Base-by-base conservation (phyloP, 2,888 invertebrate species). In the Itoplectis maculator region DNA sequence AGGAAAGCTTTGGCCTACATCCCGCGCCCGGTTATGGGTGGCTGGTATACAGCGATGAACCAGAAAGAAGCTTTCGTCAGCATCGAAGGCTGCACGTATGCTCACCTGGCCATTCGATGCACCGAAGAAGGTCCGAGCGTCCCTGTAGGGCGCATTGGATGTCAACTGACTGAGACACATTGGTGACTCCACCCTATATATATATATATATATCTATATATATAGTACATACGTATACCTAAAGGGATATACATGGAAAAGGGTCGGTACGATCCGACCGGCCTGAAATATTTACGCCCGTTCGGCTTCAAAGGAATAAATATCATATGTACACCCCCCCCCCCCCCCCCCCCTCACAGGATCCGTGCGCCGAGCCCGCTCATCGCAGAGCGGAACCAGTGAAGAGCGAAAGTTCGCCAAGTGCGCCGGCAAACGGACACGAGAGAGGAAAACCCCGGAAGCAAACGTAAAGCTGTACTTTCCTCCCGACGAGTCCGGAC, bases 251-350 rank as follows among this genome's bases (percentile, higher is more conserved):
- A 56, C 9, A 35, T 51, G 2, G 15, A 56, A 86, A 86, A 87
- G 85, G 84, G 87, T 75, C 72, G 82, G 13, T 45, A 29, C 9
- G 35, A 76, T 40, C n/a, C 51, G 82, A 63, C 82, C 84, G 86
- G 86, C 83, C 77, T 89, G 87, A 90, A 89, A 89, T 88, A 90
- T 90, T 90, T 89, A 89, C 89, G 86, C 86, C 29, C 15, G 79
- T 86, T 86, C 74, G 80, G 85, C 83, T 78, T 84, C 85, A 86
- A 86, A 86, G 87, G 86, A 87, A 87, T 90, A 88, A 89, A 90
- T 90, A 89, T 88, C 87, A 82, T 83, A 88, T 86, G 86, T 49
- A 37, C 8, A 15, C 18, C 18, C 56, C n/a, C n/a, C n/a, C n/a
- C n/a, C n/a, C n/a, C n/a, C n/a, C n/a, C n/a, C n/a, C n/a, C n/a